Conservation (phyloP, 30 jellyfish, hydroid and myxozoan species). For the Aurelia coerulea region DNA sequence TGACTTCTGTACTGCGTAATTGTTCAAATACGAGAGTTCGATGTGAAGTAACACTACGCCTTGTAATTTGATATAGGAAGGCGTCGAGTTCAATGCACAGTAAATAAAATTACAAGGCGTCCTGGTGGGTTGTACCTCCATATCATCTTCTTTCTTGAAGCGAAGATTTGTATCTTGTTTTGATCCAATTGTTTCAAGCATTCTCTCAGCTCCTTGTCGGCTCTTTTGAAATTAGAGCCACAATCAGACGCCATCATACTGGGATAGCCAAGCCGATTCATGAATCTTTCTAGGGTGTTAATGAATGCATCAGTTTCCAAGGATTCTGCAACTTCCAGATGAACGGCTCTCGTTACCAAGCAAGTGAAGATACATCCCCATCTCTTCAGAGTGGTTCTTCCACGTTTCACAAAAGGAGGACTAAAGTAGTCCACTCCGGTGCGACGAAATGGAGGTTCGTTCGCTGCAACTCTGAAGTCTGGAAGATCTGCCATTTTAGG, state of each 20-base stretch:
- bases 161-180: neutral
- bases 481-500: constrained; percentile 50
- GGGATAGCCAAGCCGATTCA: constrained; percentile 41
- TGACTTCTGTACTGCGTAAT: too few species aligned
- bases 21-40: too few species aligned
- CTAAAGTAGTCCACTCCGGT: too few species aligned
- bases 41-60: too few species aligned
- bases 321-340: constrained; percentile 53
- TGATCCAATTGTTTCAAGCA: constrained; percentile 12
- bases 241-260: constrained; percentile 29
- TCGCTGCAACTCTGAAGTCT: too few species aligned
- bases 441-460: too few species aligned
- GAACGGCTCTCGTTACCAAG: constrained; percentile 47
- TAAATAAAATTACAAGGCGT: too few species aligned
- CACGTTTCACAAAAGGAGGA: too few species aligned
- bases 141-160: neutral
- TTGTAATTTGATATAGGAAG: too few species aligned
- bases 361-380: constrained; percentile 42
- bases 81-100: too few species aligned
- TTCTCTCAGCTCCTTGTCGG: constrained; percentile 3
- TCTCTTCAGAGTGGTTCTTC: too few species aligned
- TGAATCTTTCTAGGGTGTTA: constrained; percentile 30
- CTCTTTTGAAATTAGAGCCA: constrained; percentile 63
- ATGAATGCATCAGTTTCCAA: constrained; percentile 46
- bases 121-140: constrained; percentile 55